Base-by-base conservation (phyloP, 2,113 vertebrate genomes). In the Oenanthe melanoleuca region DNA sequence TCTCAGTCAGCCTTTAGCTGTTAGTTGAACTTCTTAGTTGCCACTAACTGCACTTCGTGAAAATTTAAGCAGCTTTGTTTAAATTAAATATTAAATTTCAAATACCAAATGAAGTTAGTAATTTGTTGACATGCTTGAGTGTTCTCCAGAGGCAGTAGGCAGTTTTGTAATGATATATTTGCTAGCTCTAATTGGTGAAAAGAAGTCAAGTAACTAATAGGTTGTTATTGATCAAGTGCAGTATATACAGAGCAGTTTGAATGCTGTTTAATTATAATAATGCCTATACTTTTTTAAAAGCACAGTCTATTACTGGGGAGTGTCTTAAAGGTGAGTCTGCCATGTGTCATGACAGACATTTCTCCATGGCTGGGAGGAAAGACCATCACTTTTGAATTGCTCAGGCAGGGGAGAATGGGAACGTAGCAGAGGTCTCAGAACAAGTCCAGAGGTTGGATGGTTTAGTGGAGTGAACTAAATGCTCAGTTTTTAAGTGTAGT, bases 311-410 rank as follows among this genome's bases (percentile, higher is more conserved):
- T 87, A 29, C 85, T 87, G 37, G 18, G 19, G 23, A 53, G 8
- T 49, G 37, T 72, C 63, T 82, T 53, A 69, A 72, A 57, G 0
- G 0, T 1, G 4, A 12, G 3, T 33, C 23, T 3, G 2, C 34
- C 23, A 0, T 8, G 3, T 1, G 2, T 45, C 33, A 8, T 5
- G 25, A 21, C 14, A 61, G 57, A 33, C 23, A 2, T 11, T 53
- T 49, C 31, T 69, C 14, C 2, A 0, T 25, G 59, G 16, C 38
- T 1, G 0, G 4, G 6, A 66, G 60, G 16, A 66, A 69, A 33
- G 34, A 44, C 7, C 13, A 13, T 40, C 40, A 3, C 4, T 80
- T 74, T 24, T 8, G 16, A 15, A 15, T 55, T 89, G 28, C 15
- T 11, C 17, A 9, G 14, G 21, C 34, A 6, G 29, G 26, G 21